Base-by-base conservation (phyloP, 1,140 invertebrate species). In the Paracyclopina nana region DNA sequence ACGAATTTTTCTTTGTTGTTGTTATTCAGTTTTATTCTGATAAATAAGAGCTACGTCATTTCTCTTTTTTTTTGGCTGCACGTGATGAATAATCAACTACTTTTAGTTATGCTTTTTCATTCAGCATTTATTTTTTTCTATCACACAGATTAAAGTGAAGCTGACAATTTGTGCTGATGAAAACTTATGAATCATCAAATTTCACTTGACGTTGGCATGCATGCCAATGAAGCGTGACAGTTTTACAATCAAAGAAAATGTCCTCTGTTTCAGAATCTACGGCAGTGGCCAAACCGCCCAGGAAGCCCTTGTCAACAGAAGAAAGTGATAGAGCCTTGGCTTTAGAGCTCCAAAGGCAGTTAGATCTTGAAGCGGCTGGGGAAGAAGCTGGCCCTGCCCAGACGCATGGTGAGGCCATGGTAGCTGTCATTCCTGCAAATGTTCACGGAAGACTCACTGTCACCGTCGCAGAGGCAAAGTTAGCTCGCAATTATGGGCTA, bases 401-500 rank as follows among this genome's bases (percentile, higher is more conserved):
- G 14, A 14, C 24, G 14, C 14, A 22, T 22, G 14, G 14, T 5
- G 43, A n/a, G 14, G 20, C 25, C n/a, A 24, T 16, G 5, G 45
- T 28, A 12, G 45, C 28, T 4, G 16, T 28, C 24, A 28, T 22
- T 4, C 27, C 25, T 22, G 24, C 16, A 6, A 16, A 16, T 6
- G n/a, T 26, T 12, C 16, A 16, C 25, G 22, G 20, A 4, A 25
- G 26, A 18, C 48, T 50, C 5, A 50, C 48, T 26, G 34, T 50
- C 14, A 50, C 48, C n/a, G 48, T 50, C 18, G 48, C 40, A 22
- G 48, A 50, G 25, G 48, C 48, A 18, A 38, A 50, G 40, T 50
- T 50, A 25, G 29, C 48, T 14, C 9, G 27, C 68, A 96, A 95
- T 66, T 97, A 96, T 76, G 90, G 91, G 28, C 70, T 96, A 55